Percentiles rank a stretch among this genome's conserved stretches.
These are phyloP conservation scores for Cydia pomonella DNA, from an alignment of 1,140 invertebrate species.

Conservation along the genomic window DNA sequence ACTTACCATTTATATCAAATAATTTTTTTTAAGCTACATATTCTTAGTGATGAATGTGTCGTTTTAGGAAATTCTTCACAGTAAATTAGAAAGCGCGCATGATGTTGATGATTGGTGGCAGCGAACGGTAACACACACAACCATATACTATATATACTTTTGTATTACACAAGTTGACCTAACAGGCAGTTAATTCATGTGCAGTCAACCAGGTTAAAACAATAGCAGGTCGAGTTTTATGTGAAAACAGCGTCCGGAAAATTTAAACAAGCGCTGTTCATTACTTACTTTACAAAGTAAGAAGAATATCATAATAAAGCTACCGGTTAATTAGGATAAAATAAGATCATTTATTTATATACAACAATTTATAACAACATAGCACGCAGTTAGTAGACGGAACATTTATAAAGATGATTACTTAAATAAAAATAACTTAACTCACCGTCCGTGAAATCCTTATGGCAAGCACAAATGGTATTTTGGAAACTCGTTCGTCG, in stretches of 20 bases:
- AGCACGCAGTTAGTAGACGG: neutral
- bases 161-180: conserved; percentile 20
- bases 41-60: neutral
- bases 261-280: neutral
- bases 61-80: conserved; percentile 53
- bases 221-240: neutral
- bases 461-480: neutral
- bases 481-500: neutral
- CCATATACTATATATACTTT: conserved; percentile 12
- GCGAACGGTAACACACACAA: conserved; percentile 20
- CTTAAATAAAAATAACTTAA: conserved; percentile 18
- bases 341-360: too few relatives aligned
- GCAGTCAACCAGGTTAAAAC: neutral
- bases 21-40: too few relatives aligned
- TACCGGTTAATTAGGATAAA: neutral
- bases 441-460: conserved; percentile 32
- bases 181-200: conserved; percentile 12
- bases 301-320: neutral
- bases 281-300: neutral
- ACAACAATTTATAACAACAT: neutral
- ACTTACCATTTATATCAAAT: too few relatives aligned
- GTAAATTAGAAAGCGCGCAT: conserved; percentile 71
- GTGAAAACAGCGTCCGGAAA: conserved; percentile 1
- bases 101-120: conserved; percentile 45
- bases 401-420: neutral